A percentile compares a stretch with the other conserved stretches of the same genome.
Evolutionary conservation across 53 echinoderm and acorn worm genomes (phyloP).

Genomic region (Glandiceps talaboti): DNA sequence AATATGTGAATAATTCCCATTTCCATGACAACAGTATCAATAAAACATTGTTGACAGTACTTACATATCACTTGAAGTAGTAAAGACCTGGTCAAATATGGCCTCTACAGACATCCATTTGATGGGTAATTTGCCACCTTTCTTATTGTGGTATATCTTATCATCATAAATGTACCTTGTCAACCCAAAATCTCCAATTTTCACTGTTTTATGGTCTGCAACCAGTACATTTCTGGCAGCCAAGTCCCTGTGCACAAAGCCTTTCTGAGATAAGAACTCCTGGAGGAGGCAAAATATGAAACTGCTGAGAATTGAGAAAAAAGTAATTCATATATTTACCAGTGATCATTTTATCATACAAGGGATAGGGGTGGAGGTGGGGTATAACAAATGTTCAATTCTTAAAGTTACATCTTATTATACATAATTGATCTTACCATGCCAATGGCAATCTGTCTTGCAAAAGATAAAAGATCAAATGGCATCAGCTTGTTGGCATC

Average conservation of each 20-base stretch:
- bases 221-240: conserved; percentile 93
- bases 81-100: conserved; percentile 75
- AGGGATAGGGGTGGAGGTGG: too few relatives aligned
- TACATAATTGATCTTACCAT: conserved; percentile 97
- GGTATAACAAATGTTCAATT: too few relatives aligned
- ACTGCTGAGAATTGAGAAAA: too few relatives aligned
- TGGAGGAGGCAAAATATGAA: conserved; percentile 3
- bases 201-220: conserved; percentile 62
- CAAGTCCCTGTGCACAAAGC: conserved; percentile 86
- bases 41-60: too few relatives aligned
- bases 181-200: conserved; percentile 96
- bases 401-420: too few relatives aligned
- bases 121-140: conserved; percentile 80
- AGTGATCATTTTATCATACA: too few relatives aligned
- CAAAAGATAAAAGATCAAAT: conserved; percentile 74
- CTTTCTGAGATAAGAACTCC: conserved; percentile 89
- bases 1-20: too few relatives aligned
- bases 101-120: conserved; percentile 98
- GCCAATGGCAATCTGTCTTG: conserved; percentile 83
- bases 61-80: conserved; percentile 77
- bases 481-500: conserved; percentile 25
- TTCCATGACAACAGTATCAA: too few relatives aligned
- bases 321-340: too few relatives aligned
- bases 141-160: conserved; percentile 64
- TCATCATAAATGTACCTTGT: conserved; percentile 91